Evolutionary conservation across 2,113 vertebrate species (phyloP).

Genomic region (Melanostigma gelatinosum): DNA sequence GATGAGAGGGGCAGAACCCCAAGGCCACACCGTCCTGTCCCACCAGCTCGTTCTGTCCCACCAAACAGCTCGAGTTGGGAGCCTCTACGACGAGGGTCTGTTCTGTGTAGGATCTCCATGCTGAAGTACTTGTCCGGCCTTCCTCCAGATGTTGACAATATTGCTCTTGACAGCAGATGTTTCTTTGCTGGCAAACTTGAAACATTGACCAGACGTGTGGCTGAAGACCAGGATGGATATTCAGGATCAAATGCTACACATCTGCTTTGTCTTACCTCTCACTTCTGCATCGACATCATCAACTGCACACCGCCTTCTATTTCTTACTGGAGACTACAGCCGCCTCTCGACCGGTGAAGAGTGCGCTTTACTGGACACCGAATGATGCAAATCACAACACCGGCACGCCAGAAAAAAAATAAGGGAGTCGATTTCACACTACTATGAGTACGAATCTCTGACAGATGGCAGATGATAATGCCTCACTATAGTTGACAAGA

Average conservation of each 20-base stretch:
- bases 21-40: conserved; percentile 24
- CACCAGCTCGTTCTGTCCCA: conserved; percentile 12
- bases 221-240: neutral
- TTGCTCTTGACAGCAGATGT: conserved; percentile 1
- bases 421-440: conserved; percentile 26
- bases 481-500: conserved; percentile 46
- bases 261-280: neutral
- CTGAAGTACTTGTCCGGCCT: conserved; percentile 6
- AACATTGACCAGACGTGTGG: neutral
- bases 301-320: neutral
- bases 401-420: neutral
- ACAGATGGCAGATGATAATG: conserved; percentile 66
- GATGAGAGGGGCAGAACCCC: too few species aligned
- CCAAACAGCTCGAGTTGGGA: conserved; percentile 14
- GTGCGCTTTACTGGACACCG: conserved; percentile 5
- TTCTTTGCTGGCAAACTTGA: neutral
- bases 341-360: neutral
- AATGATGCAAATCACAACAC: conserved; percentile 16
- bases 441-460: conserved; percentile 40
- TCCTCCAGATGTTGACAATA: neutral
- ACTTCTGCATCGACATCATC: neutral
- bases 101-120: neutral
- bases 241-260: neutral
- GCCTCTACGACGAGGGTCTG: neutral
- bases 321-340: neutral